Evolutionary conservation across 2,888 invertebrate genomes (phyloP).

Genomic region (Gryllus longicercus): DNA sequence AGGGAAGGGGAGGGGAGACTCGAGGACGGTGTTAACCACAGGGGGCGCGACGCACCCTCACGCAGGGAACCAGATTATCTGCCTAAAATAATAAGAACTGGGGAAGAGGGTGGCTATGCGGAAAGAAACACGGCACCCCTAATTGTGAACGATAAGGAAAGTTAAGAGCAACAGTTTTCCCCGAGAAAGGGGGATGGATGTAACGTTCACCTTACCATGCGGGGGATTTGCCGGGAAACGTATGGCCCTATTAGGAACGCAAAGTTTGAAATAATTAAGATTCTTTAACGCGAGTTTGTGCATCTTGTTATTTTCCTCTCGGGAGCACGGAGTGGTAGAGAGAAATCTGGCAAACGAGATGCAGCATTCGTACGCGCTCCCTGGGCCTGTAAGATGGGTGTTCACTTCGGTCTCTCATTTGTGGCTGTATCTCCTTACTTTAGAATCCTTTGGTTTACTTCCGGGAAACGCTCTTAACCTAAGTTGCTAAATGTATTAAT

Average conservation of each 20-base stretch:
- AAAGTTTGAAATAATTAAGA: conserved; percentile 7
- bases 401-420: no score
- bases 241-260: conserved; percentile 4
- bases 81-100: not conserved
- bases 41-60: not conserved
- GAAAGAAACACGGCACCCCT: not conserved
- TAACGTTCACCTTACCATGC: not conserved
- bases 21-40: not conserved
- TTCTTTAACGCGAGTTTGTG: not conserved
- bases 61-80: not conserved
- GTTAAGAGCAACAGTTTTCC: conserved; percentile 11
- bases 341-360: not conserved
- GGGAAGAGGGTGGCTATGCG: not conserved
- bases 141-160: conserved; percentile 5
- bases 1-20: not conserved
- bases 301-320: not conserved
- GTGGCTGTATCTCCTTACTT: no score
- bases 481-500: no score
- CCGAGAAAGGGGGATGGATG: not conserved
- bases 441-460: no score
- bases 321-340: not conserved
- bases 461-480: no score
- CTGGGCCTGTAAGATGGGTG: not conserved
- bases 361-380: not conserved
- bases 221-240: not conserved